Percentiles rank a stretch among this genome's conserved stretches.
These are phyloP conservation scores for Brachionus asplanchnoidis DNA, from an alignment of 1,140 invertebrate genomes.

Conservation along the genomic window DNA sequence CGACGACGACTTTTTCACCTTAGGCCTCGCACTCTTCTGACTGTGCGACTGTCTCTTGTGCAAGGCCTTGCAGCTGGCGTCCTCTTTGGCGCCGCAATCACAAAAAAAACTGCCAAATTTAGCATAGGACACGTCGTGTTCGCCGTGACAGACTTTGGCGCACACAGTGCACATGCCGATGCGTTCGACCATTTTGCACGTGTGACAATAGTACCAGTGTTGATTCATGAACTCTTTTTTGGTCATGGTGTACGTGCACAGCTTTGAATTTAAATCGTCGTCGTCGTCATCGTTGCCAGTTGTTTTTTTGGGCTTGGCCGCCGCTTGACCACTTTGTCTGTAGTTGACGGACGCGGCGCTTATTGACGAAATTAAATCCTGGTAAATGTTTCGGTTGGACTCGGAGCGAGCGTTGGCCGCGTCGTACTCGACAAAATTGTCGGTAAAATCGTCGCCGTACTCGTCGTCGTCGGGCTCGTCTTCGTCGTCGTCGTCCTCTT, in stretches of 20 bases:
- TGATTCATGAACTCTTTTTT: conserved; percentile 98
- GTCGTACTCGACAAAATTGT: conserved; percentile 24
- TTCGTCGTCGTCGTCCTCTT: neutral
- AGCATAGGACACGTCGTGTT: conserved; percentile 92
- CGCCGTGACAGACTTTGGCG: conserved; percentile 88
- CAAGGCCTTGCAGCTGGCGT: conserved; percentile 67
- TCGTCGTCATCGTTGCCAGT: conserved; percentile 66
- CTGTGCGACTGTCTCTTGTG: conserved; percentile 47
- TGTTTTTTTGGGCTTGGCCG: neutral
- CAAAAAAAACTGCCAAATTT: conserved; percentile 99
- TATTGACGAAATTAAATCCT: neutral
- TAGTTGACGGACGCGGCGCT: neutral
- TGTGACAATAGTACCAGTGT: conserved; percentile 82
- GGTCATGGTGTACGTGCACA: conserved; percentile 93
- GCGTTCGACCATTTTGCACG: conserved; percentile 94
- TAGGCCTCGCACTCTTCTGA: conserved; percentile 42
- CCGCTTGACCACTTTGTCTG: neutral
- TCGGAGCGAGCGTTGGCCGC: neutral
- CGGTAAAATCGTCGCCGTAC: conserved; percentile 5
- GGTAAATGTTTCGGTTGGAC: neutral
- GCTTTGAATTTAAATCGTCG: conserved; percentile 79
- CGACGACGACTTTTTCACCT: conserved; percentile 54
- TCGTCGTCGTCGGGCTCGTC: conserved; percentile 29
- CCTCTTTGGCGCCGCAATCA: conserved; percentile 93
- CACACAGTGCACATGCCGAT: conserved; percentile 95